Conservation (phyloP, 2,888 invertebrate genomes). For the Helicoverpa assulta region DNA sequence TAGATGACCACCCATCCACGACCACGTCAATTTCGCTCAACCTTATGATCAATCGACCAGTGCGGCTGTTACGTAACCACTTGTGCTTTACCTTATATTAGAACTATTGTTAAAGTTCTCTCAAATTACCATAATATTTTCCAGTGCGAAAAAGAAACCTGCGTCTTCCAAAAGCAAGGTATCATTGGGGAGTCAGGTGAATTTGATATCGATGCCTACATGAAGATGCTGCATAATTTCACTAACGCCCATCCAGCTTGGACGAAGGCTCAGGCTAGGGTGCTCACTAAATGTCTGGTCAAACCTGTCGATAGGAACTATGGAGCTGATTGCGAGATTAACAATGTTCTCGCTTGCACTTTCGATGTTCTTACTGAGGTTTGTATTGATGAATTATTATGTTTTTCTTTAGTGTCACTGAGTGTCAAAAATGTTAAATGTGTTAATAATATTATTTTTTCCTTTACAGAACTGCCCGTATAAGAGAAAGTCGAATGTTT, state of each 20-base stretch:
- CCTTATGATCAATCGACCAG: too few relatives aligned
- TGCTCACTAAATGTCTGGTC: conserved; percentile 77
- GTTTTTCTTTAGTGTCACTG: too few relatives aligned
- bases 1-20: too few relatives aligned
- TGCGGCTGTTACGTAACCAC: too few relatives aligned
- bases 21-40: too few relatives aligned
- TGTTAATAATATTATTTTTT: neutral
- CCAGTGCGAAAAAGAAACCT: conserved; percentile 81
- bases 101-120: neutral
- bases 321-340: conserved; percentile 78
- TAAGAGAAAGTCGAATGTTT: conserved; percentile 72
- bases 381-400: conserved; percentile 27
- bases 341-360: conserved; percentile 79
- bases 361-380: conserved; percentile 85
- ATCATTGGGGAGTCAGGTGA: conserved; percentile 69
- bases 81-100: neutral
- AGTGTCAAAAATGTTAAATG: too few relatives aligned
- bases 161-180: conserved; percentile 79
- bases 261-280: conserved; percentile 78
- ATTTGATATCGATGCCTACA: conserved; percentile 74
- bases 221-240: conserved; percentile 78
- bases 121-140: conserved; percentile 19
- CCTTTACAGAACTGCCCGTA: conserved; percentile 83
- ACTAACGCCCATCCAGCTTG: conserved; percentile 74
- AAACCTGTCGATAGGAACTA: conserved; percentile 68